A percentile compares a stretch with the other conserved stretches of the same genome.
Evolutionary conservation across 2,797 vertebrate species (phyloP).

Genomic region (Danionella dracula): DNA sequence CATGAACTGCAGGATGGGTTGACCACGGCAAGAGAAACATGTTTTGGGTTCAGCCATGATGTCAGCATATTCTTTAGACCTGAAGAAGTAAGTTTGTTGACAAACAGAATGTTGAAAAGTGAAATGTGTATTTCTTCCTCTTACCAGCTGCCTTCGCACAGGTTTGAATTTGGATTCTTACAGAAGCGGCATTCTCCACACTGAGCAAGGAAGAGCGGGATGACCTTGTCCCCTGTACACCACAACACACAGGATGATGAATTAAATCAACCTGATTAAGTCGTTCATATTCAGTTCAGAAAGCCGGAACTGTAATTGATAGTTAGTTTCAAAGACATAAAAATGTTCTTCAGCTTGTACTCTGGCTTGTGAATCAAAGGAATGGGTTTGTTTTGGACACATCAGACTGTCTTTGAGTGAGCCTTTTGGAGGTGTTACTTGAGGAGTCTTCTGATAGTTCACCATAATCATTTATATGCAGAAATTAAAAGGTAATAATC

Average conservation of each 20-base stretch:
- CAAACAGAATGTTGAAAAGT: neutral
- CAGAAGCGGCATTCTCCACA: slow-evolving; percentile 89
- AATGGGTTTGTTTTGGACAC: too few species aligned
- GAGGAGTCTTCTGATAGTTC: too few species aligned
- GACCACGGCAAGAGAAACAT: slow-evolving; percentile 85
- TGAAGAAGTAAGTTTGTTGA: slow-evolving; percentile 21
- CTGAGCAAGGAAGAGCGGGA: slow-evolving; percentile 84
- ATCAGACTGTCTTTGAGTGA: too few species aligned
- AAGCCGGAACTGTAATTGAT: too few species aligned
- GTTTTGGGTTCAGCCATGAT: slow-evolving; percentile 74
- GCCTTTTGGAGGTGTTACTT: too few species aligned
- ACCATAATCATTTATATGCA: too few species aligned
- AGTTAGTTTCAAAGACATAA: too few species aligned
- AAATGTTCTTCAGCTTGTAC: too few species aligned
- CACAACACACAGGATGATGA: slow-evolving; percentile 15
- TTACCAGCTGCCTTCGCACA: slow-evolving; percentile 84
- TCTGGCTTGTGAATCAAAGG: too few species aligned
- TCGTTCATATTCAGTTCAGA: too few species aligned
- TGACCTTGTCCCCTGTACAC: slow-evolving; percentile 79
- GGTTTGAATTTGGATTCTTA: slow-evolving; percentile 84
- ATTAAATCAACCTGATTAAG: too few species aligned
- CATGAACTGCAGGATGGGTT: slow-evolving; percentile 83
- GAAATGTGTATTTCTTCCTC: neutral
- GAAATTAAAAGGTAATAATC: too few species aligned
- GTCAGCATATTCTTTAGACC: slow-evolving; percentile 45